phyloP scores from a whole-genome alignment of 2,797 vertebrate genomes.

The Coregonus ussuriensis region DNA sequence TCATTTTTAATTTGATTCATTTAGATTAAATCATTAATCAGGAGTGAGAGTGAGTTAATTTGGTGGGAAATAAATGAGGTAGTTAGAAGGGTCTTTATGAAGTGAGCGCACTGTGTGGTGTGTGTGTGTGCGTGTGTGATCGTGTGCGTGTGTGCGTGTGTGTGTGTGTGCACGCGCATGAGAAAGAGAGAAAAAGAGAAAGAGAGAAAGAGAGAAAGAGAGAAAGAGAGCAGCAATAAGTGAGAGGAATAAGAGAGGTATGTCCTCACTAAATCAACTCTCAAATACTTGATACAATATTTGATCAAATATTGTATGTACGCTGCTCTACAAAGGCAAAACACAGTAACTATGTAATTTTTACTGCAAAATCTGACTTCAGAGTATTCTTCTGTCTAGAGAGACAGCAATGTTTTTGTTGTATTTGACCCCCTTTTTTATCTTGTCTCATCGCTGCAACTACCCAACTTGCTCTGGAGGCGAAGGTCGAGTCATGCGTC shows the following conservation, averaged over 20 bases:
- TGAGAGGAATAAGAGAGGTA: neutral
- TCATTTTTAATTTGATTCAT: conserved; percentile 99
- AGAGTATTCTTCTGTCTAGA: no score
- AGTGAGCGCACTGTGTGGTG: conserved; percentile 82
- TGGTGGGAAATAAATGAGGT: conserved; percentile 99
- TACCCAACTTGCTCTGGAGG: no score
- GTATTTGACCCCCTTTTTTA: no score
- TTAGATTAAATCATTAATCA: conserved; percentile 99
- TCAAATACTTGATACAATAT: neutral
- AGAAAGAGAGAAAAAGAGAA: no score
- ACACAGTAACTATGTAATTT: no score
- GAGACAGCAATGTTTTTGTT: no score
- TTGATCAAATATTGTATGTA: neutral
- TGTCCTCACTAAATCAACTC: neutral
- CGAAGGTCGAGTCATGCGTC: no score
- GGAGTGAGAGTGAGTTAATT: conserved; percentile 99
- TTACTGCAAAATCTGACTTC: no score
- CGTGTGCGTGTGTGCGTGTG: conserved; percentile 47
- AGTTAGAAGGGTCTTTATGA: conserved; percentile 95
- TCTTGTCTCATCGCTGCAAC: no score
- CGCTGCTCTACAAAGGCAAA: no score
- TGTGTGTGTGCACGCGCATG: conserved; percentile 40
- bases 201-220: conserved; percentile 14
- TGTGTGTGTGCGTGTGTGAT: conserved; percentile 43
- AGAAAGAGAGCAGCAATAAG: conserved; percentile 6